Evolutionary conservation across 2,113 vertebrate species (phyloP), one percentile per base, ranked within the genome.

Genomic region (Brachypodius melanocephalos): DNA sequence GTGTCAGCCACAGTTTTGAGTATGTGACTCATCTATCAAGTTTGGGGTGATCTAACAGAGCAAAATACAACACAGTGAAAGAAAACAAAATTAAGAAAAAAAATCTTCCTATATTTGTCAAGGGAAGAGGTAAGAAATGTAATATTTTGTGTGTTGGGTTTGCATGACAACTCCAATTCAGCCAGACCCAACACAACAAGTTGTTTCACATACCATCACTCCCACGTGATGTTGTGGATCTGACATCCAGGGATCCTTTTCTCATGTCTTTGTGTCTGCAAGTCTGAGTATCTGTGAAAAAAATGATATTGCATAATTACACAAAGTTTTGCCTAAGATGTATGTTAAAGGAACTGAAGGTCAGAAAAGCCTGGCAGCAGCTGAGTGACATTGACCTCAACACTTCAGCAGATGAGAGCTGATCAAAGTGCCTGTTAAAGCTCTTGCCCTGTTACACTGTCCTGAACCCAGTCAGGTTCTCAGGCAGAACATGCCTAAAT

Each of bases 181-280:
- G 62, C 48, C 42, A 83, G 79, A 76, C 40, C 62, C 46, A 89
- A 69, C 57, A 76, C 0, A 13, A 75, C 32, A 29, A 42, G 40
- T 22, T 19, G 26, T 83, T 86, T 75, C 48, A 96, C 99, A 96
- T 98, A 99, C 99, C 99, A 95, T 99, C 99, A 66, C 98, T 99
- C 82, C 98, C 97, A 85, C 98, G 98, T 73, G 98, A 99, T 16
- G 98, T 98, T 43, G 98, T 98, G 25, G 98, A 98, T 94, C 98
- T 98, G 74, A 99, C 98, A 34, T 99, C 99, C 67, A 99, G 96
- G 32, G 99, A 99, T 94, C 98, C 98, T 98, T 99, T 99, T 98
- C 99, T 98, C 78, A 98, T 98, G 97, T 99, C 99, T 97, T 99
- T 99, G 96, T 99, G 98, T 97, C 98, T 99, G 97, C 98, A 98